Base-by-base conservation (phyloP, 2,888 invertebrate genomes). In the Autographa pulchrina region DNA sequence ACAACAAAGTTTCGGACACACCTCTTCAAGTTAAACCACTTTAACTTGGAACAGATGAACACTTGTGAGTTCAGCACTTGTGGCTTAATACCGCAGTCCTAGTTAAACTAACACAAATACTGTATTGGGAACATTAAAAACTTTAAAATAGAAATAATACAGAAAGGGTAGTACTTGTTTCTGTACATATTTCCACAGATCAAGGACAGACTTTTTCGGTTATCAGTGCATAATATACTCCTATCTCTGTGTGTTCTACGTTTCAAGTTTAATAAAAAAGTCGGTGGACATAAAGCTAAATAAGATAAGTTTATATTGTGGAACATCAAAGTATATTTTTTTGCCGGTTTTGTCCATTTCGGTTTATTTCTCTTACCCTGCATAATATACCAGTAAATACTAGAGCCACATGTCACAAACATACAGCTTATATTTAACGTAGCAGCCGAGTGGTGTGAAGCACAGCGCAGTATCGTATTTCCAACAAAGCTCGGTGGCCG, bases 11-110 rank as follows among this genome's bases (percentile, higher is more conserved):
- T 43, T 48, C n/a, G 48, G 48, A 48, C 48, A n/a, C n/a, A 48
- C n/a, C 48, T n/a, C 48, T 48, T n/a, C n/a, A 48, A 48, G 48
- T 48, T 48, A n/a, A 48, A 48, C 48, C n/a, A 48, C 48, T 48
- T 48, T n/a, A 48, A 62, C 31, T 54, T 14, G 18, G 20, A 54
- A 41, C 14, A 20, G 31, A 48, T 48, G 48, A 48, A 48, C 48
- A 48, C 48, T 48, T n/a, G 48, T 48, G 48, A 48, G 48, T 48
- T 48, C 48, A 16, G 48, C 48, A 48, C 48, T 48, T 48, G 48
- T n/a, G 48, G 48, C 48, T 48, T 48, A 48, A 48, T 48, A 48
- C 48, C 48, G n/a, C 48, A 48, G 48, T 38, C 11, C 38, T 11
- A 38, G 38, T n/a, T 48, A n/a, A 48, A 48, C 48, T 48, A n/a